Percentiles rank a stretch among this genome's conserved stretches.
Evolutionary conservation across 2,888 invertebrate species (phyloP).

Genomic region (Melinaea marsaeus): DNA sequence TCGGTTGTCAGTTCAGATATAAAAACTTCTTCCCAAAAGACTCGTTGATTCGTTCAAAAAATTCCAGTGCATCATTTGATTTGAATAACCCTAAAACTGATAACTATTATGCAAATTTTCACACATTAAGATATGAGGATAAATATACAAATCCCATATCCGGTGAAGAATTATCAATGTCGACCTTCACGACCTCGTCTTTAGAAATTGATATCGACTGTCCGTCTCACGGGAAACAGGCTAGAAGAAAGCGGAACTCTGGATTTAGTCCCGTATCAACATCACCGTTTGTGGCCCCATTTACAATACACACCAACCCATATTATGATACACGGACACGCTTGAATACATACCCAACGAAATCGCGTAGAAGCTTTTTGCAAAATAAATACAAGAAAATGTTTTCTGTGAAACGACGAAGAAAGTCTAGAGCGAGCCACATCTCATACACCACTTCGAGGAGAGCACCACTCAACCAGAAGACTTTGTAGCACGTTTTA

Average conservation of each 20-base stretch:
- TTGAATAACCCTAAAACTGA: conserved; percentile 42
- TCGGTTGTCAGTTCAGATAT: conserved; percentile 64
- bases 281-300: conserved; percentile 44
- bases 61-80: conserved; percentile 51
- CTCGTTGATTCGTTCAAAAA: conserved; percentile 43
- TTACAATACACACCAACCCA: conserved; percentile 33
- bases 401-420: conserved; percentile 46
- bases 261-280: conserved; percentile 44
- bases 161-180: conserved; percentile 38
- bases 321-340: conserved; percentile 13
- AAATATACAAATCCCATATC: conserved; percentile 49
- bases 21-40: conserved; percentile 42
- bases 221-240: conserved; percentile 45
- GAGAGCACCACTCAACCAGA: conserved; percentile 8
- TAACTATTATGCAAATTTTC: conserved; percentile 45
- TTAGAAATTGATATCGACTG: conserved; percentile 46
- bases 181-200: conserved; percentile 46
- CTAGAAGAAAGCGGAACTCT: conserved; percentile 26
- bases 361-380: conserved; percentile 44
- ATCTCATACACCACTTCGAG: conserved; percentile 14
- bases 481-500: conserved; percentile 6
- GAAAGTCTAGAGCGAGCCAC: conserved; percentile 39
- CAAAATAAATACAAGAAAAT: conserved; percentile 53
- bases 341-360: conserved; percentile 30
- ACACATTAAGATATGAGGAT: conserved; percentile 55